Evolutionary conservation across 2,113 vertebrate genomes (phyloP).

Genomic region (Cettia cetti): DNA sequence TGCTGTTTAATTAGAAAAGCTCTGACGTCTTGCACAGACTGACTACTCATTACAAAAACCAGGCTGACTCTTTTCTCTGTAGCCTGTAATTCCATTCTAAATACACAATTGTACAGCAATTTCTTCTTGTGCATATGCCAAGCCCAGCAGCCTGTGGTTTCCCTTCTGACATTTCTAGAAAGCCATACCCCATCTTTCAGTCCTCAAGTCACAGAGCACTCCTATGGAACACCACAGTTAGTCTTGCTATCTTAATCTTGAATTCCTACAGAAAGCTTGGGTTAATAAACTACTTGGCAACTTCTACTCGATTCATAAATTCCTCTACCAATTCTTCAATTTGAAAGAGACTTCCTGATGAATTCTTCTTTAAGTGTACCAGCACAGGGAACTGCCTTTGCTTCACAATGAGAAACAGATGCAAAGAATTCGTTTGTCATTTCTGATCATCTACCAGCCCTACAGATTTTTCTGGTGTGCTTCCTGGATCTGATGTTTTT

Average conservation of each 20-base stretch:
- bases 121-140: neutral
- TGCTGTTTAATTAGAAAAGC: neutral
- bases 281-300: neutral
- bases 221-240: neutral
- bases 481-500: neutral
- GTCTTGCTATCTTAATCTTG: neutral
- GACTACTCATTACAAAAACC: neutral
- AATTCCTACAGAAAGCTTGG: neutral
- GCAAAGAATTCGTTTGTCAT: neutral
- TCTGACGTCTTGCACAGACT: neutral
- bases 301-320: neutral
- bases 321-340: neutral
- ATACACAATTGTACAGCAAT: neutral
- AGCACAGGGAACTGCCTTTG: neutral
- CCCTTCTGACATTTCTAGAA: neutral
- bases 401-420: neutral
- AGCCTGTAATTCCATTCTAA: neutral
- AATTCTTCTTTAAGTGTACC: neutral
- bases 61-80: neutral
- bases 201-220: neutral
- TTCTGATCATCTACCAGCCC: neutral
- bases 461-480: neutral
- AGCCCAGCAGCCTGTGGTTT: neutral
- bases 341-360: neutral
- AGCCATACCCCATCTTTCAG: neutral